Percentiles rank a stretch among this genome's conserved stretches.
These are phyloP conservation scores for Paramormyrops kingsleyae DNA, from an alignment of 2,113 vertebrate genomes.

Conservation along the genomic window DNA sequence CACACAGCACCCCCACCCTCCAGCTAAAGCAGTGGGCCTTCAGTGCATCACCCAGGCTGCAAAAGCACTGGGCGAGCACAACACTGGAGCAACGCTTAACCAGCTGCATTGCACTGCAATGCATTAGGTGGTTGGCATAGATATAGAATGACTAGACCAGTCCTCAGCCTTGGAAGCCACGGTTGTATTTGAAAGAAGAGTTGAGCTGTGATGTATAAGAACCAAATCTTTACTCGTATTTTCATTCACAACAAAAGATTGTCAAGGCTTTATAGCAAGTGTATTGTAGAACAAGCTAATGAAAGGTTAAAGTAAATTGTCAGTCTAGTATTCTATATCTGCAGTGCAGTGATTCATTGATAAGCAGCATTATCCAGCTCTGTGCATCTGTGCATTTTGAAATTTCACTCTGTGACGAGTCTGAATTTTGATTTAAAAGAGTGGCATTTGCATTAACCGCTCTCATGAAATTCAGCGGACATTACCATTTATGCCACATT, in stretches of 20 bases:
- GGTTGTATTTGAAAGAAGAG: neutral
- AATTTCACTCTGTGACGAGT: neutral
- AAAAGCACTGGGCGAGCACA: slow-evolving; percentile 12
- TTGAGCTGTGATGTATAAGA: neutral
- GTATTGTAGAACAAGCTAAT: neutral
- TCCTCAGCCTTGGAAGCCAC: neutral
- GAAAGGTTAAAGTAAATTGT: neutral
- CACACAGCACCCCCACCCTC: slow-evolving; percentile 48
- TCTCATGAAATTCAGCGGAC: neutral
- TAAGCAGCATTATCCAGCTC: slow-evolving; percentile 9
- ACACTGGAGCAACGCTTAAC: slow-evolving; percentile 35
- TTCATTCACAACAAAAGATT: neutral
- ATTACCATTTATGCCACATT: neutral
- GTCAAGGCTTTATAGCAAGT: neutral
- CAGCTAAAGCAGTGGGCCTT: slow-evolving; percentile 57
- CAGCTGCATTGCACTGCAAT: slow-evolving; percentile 27
- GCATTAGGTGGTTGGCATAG: slow-evolving; percentile 32
- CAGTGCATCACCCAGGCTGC: slow-evolving; percentile 22
- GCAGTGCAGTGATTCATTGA: slow-evolving; percentile 18
- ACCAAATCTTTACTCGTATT: neutral
- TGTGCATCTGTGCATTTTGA: neutral
- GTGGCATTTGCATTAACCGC: neutral
- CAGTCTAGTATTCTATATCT: slow-evolving; percentile 44
- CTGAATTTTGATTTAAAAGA: neutral
- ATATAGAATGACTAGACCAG: slow-evolving; percentile 41